These are phyloP conservation scores for Zoanthus solanderi DNA, from an alignment of 92 coral and sea anemone genomes.

Conservation along the genomic window DNA sequence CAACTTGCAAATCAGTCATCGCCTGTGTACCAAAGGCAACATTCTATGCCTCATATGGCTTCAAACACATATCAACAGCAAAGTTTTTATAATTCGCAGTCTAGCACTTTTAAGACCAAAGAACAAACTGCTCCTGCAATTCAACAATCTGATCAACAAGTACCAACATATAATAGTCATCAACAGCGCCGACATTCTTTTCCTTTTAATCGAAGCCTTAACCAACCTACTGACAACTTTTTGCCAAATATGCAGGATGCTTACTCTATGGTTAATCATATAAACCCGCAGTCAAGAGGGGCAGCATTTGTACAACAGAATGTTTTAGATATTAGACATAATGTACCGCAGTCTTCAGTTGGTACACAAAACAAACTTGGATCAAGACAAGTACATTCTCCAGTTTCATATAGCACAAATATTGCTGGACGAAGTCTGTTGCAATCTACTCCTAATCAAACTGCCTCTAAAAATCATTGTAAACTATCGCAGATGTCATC, in stretches of 20 bases:
- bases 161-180: constrained; percentile 45
- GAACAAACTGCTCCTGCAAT: constrained; percentile 21
- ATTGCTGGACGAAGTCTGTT: constrained; percentile 24
- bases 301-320: constrained; percentile 14
- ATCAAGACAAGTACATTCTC: constrained; percentile 19
- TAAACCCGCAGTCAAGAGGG: constrained; percentile 22
- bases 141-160: constrained; percentile 38
- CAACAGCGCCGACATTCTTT: constrained; percentile 85
- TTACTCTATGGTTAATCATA: constrained; percentile 29
- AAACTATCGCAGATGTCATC: constrained; percentile 32
- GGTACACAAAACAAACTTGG: constrained; percentile 37
- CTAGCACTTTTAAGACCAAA: constrained; percentile 26
- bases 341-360: constrained; percentile 16
- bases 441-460: constrained; percentile 26
- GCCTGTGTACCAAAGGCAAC: constrained; percentile 74
- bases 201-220: constrained; percentile 75
- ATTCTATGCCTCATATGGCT: constrained; percentile 73
- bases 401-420: not conserved
- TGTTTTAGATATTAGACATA: constrained; percentile 31
- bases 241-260: constrained; percentile 39
- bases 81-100: constrained; percentile 26
- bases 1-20: constrained; percentile 53
- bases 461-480: constrained; percentile 21
- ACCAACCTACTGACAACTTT: constrained; percentile 66
- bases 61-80: constrained; percentile 36